A percentile compares a stretch with the other conserved stretches of the same genome.
phyloP scores from a whole-genome alignment of 2,888 invertebrate species.

The Ditula angustiorana region DNA sequence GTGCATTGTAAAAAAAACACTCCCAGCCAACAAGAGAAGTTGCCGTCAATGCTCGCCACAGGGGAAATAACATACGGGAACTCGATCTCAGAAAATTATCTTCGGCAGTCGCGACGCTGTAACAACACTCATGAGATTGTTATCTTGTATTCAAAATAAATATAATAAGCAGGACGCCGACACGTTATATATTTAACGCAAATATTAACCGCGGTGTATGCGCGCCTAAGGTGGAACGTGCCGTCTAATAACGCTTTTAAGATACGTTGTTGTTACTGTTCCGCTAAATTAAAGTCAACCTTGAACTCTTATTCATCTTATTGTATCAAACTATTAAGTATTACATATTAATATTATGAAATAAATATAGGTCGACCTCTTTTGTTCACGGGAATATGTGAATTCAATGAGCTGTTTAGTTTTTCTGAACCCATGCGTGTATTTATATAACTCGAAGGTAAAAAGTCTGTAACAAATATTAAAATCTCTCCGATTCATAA shows the following conservation, averaged over 20 bases:
- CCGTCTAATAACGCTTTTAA: not conserved
- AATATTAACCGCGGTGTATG: not conserved
- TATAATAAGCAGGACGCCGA: constrained; percentile 41
- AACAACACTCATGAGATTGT: constrained; percentile 47
- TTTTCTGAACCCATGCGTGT: not conserved
- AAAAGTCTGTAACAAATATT: constrained; percentile 2
- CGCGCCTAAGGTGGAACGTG: not conserved
- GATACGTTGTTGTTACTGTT: not conserved
- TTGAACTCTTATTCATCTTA: too few species aligned
- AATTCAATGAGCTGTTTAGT: not conserved
- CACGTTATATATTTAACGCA: constrained; percentile 19
- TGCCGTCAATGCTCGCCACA: constrained; percentile 53
- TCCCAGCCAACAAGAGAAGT: constrained; percentile 42
- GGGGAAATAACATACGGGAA: constrained; percentile 56
- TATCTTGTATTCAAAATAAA: constrained; percentile 33
- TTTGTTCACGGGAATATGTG: not conserved
- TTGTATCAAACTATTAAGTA: too few species aligned
- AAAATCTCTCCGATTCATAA: constrained; percentile 9
- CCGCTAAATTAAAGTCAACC: not conserved
- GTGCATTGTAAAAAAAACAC: constrained; percentile 10
- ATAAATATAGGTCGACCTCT: not conserved
- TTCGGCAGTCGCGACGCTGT: constrained; percentile 44
- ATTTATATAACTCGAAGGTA: not conserved
- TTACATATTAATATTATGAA: not conserved
- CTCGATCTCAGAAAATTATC: constrained; percentile 53